These are phyloP conservation scores for Bos javanicus DNA, from an alignment of 2,113 vertebrate genomes.

Conservation along the genomic window DNA sequence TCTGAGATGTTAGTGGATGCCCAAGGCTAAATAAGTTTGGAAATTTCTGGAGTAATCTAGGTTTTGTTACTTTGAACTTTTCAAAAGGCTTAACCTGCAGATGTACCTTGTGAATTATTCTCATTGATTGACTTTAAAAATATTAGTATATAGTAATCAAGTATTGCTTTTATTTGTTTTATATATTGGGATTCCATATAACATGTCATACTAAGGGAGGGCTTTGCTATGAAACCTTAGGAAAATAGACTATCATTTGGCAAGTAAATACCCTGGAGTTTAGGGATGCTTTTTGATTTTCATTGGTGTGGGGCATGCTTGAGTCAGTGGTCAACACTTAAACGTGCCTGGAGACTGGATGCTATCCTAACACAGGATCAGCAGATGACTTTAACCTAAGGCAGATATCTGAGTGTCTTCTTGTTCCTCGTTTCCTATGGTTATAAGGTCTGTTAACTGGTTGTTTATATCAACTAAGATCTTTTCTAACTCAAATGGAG, in stretches of 20 bases:
- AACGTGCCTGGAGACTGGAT: not conserved
- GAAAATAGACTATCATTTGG: not conserved
- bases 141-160: not conserved
- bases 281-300: not conserved
- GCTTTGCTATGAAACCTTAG: not conserved
- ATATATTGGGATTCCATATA: slow-evolving; percentile 8
- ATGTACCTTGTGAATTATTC: not conserved
- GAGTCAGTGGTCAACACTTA: not conserved
- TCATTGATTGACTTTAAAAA: not conserved
- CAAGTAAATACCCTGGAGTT: not conserved
- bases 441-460: not conserved
- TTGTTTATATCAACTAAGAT: not conserved
- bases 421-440: not conserved
- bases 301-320: not conserved
- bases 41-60: not conserved
- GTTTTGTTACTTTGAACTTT: not conserved
- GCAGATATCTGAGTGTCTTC: not conserved
- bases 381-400: not conserved
- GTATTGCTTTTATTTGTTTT: not conserved
- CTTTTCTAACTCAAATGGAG: not conserved
- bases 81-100: not conserved
- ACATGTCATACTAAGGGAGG: not conserved
- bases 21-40: not conserved
- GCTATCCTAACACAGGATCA: not conserved
- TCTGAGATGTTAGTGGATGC: not conserved